phyloP scores from a whole-genome alignment of 2,113 vertebrate species.

The Cinclus mexicanus region DNA sequence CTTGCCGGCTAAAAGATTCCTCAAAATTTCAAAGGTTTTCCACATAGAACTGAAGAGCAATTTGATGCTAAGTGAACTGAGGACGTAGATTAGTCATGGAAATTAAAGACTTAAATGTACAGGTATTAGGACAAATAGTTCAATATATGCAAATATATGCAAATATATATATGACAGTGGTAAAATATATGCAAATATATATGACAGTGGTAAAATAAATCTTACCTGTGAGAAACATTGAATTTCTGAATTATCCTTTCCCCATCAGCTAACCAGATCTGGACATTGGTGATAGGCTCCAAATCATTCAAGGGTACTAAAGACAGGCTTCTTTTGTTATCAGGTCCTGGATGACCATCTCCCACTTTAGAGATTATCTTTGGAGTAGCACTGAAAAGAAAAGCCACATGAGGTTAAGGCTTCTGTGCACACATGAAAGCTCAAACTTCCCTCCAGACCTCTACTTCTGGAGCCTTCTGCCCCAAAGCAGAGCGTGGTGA shows the following conservation, averaged over 20 bases:
- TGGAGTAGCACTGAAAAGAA: conserved; percentile 85
- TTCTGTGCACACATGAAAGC: neutral
- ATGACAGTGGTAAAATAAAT: neutral
- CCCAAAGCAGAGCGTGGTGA: neutral
- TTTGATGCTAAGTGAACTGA: neutral
- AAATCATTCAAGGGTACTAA: conserved; percentile 83
- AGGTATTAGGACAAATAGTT: neutral
- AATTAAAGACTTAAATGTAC: neutral
- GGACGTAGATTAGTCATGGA: neutral
- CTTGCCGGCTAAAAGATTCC: neutral
- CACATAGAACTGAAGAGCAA: neutral
- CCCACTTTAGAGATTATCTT: conserved; percentile 85
- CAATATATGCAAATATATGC: neutral
- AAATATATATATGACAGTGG: neutral
- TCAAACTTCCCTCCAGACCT: neutral
- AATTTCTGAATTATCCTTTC: conserved; percentile 92
- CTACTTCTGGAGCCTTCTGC: neutral
- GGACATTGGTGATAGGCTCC: conserved; percentile 88
- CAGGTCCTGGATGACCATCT: conserved; percentile 78
- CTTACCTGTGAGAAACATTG: conserved; percentile 91
- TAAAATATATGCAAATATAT: neutral
- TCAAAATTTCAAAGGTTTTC: neutral
- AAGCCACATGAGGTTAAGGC: neutral
- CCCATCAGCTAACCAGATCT: conserved; percentile 96
- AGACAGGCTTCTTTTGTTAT: conserved; percentile 77